Base-by-base conservation (phyloP, 2,888 invertebrate species). In the Hypolimnas misippus region DNA sequence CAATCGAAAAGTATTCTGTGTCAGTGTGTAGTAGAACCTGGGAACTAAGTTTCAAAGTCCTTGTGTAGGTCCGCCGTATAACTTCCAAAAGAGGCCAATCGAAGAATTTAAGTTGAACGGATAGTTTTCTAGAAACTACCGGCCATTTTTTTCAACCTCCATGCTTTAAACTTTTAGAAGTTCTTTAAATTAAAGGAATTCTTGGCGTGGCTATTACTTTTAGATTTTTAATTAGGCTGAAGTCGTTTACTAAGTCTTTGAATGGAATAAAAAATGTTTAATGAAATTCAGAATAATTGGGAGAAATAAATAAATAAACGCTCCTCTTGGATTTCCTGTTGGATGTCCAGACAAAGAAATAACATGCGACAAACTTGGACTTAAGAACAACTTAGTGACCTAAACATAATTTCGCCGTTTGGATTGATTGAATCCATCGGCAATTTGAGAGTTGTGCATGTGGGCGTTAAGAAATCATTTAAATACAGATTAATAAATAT, bases 81-180 rank as follows among this genome's bases (percentile, higher is more conserved):
- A 44, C 21, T 19, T 44, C 44, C 19, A 12, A 46, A 46, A 46
- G 44, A 46, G 44, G 44, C 44, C 44, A 46, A 46, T 46, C 19
- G 44, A 46, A 46, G 44, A 46, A 46, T 21, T 46, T n/a, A 46
- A 46, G 44, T 46, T 42, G 42, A 8, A 21, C 21, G 44, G 44
- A 46, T 21, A 46, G 44, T 46, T 46, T 46, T 46, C 44, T 10
- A 46, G 21, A n/a, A 21, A 21, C 5, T n/a, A 19, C 19, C 19
- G 12, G 12, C 35, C 21, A 5, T 46, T 46, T 42, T 46, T 46
- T 19, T 19, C 44, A 4, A 46, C 21, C 10, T 42, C 17, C 10
- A 21, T 19, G n/a, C 44, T 21, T 46, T 21, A 12, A 19, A 46
- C 5, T 46, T n/a, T 46, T 19, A n/a, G n/a, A 46, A 46, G 19